A percentile compares a stretch with the other conserved stretches of the same genome.
phyloP scores from a whole-genome alignment of 2,888 invertebrate species.

The Nephrotoma flavescens region DNA sequence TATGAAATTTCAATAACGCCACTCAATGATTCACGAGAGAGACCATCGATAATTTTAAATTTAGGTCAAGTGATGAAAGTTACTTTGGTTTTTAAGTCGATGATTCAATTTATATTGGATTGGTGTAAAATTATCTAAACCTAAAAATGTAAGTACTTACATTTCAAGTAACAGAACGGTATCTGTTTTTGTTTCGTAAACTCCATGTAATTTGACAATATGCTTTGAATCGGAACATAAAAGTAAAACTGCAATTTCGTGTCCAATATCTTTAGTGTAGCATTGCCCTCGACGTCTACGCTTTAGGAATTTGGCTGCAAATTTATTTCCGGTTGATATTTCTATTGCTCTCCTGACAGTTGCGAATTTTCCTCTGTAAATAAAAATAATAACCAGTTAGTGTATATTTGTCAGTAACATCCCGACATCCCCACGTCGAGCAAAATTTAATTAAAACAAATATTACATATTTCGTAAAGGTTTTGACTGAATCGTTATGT shows the following conservation, averaged over 20 bases:
- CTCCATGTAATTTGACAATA: slow-evolving; percentile 84
- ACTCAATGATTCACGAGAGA: too few relatives aligned
- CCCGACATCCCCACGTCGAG: neutral
- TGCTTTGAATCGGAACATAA: slow-evolving; percentile 69
- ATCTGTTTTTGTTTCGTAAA: slow-evolving; percentile 59
- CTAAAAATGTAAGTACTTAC: slow-evolving; percentile 35
- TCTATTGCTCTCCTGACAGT: slow-evolving; percentile 85
- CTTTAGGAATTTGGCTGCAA: slow-evolving; percentile 93
- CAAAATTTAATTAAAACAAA: neutral
- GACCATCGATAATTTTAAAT: too few relatives aligned
- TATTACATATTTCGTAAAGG: neutral
- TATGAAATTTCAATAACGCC: too few relatives aligned
- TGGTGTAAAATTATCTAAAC: too few relatives aligned
- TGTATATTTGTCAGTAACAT: neutral
- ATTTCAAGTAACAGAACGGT: slow-evolving; percentile 83
- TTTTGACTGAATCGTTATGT: neutral
- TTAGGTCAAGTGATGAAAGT: too few relatives aligned
- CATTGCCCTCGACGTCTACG: slow-evolving; percentile 77
- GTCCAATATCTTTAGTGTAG: slow-evolving; percentile 75
- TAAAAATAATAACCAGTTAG: slow-evolving; percentile 10
- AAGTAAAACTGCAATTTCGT: slow-evolving; percentile 86
- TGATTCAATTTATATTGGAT: too few relatives aligned
- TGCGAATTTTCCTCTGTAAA: slow-evolving; percentile 92
- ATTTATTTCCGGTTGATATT: slow-evolving; percentile 70
- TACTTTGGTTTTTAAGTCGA: too few relatives aligned